phyloP scores from a whole-genome alignment of 2,113 vertebrate species.

The Chrysochloris asiatica region DNA sequence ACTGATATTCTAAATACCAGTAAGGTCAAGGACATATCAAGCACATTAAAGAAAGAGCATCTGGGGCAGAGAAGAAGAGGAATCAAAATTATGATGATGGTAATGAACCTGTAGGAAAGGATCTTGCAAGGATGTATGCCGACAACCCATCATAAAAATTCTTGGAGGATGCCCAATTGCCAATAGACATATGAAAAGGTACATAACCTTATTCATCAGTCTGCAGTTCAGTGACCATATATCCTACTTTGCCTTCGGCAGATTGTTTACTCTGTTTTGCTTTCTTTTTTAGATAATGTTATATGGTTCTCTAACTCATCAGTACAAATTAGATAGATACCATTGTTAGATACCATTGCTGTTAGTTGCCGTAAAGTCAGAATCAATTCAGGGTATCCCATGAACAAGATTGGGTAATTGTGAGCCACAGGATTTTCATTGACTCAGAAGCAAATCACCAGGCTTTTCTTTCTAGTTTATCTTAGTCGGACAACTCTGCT shows the following conservation, averaged over 20 bases:
- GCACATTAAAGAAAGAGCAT: neutral
- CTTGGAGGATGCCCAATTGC: neutral
- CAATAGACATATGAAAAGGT: neutral
- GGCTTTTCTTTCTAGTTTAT: neutral
- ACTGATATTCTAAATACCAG: neutral
- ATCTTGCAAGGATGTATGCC: neutral
- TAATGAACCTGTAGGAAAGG: neutral
- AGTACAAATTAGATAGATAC: neutral
- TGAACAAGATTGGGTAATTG: neutral
- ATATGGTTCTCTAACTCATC: conserved; percentile 18
- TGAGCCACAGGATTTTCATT: neutral
- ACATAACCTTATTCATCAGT: no score
- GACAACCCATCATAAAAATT: neutral
- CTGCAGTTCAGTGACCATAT: neutral
- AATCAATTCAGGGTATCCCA: neutral
- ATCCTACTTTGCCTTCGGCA: neutral
- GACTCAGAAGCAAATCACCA: neutral
- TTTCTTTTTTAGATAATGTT: neutral
- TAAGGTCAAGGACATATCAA: neutral
- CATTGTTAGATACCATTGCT: neutral
- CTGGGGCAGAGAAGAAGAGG: neutral
- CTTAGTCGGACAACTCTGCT: neutral
- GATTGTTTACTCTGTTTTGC: neutral
- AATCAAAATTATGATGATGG: neutral
- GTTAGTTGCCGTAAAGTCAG: neutral